Base-by-base conservation (phyloP, 2,113 vertebrate genomes). In the Atractosteus spatula region DNA sequence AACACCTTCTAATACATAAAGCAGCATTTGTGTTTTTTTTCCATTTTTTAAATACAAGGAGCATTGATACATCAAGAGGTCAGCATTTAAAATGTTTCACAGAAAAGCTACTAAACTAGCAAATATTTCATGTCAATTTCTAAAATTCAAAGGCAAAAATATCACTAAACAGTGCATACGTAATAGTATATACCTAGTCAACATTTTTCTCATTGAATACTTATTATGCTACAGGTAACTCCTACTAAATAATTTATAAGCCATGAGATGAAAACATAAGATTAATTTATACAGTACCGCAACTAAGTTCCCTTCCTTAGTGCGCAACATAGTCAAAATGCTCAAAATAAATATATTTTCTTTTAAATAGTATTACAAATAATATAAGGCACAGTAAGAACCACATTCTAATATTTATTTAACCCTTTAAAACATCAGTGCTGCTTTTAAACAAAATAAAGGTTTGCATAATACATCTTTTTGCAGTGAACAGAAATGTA, bases 201-300 rank as follows among this genome's bases (percentile, higher is more conserved):
- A 94, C 93, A 93, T 95, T 89, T 96, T 96, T 91, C 29, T 29
- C 93, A 93, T 95, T 96, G 92, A 95, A 94, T 94, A 96, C 97
- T 96, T 96, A 95, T 96, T 92, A 90, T 92, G 89, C 90, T 95
- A 92, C 91, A 95, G 89, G 93, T 96, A 96, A 89, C 84, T 92
- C 86, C 95, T 97, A 96, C 90, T 96, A 91, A 97, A 98, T 98
- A 98, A 98, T 94, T 98, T 99, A 97, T 89, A 91, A 96, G 94
- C 94, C 95, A 96, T 99, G 97, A 99, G 97, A 98, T 99, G 97
- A 99, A 95, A 96, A 98, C 95, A 98, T 96, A 90, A 91, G 57
- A 62, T 93, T 86, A 87, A 84, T 85, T 88, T 93, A 96, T 96
- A 97, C 94, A 98, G 94, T 97, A 96, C 95, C 91, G 92, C 93